Evolutionary conservation across 2,113 vertebrate genomes (phyloP).

Genomic region (Bubo blakistoni): DNA sequence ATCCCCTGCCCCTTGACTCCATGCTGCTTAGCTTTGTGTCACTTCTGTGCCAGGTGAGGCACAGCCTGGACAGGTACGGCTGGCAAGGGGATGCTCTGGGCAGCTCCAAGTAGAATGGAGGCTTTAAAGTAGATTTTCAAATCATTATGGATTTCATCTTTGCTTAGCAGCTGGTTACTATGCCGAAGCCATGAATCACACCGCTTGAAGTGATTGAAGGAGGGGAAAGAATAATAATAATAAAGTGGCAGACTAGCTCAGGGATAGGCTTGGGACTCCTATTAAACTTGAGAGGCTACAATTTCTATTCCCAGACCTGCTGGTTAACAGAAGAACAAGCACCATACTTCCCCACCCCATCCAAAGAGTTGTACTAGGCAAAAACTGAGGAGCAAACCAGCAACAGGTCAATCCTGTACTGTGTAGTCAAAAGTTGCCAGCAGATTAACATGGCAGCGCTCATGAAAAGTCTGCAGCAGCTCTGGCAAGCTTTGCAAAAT

Average conservation of each 20-base stretch:
- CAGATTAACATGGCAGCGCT: conserved; percentile 1
- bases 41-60: neutral
- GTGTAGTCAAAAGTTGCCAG: conserved; percentile 26
- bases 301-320: conserved; percentile 37
- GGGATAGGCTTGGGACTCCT: conserved; percentile 23
- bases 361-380: conserved; percentile 3
- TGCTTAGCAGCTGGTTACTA: conserved; percentile 19
- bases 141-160: conserved; percentile 12
- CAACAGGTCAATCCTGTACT: conserved; percentile 10
- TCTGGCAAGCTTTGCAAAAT: conserved; percentile 34
- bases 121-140: neutral
- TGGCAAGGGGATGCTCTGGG: neutral
- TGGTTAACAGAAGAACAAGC: conserved; percentile 27
- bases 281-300: conserved; percentile 54
- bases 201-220: conserved; percentile 27
- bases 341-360: neutral
- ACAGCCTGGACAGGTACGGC: neutral
- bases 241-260: conserved; percentile 37
- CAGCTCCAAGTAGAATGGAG: neutral
- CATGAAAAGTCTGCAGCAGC: neutral
- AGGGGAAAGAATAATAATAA: conserved; percentile 47
- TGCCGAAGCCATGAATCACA: conserved; percentile 30
- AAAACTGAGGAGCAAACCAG: conserved; percentile 14
- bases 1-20: neutral
- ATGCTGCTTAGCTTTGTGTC: neutral